Evolutionary conservation across 2,888 invertebrate species (phyloP).

Genomic region (Autographa gamma): DNA sequence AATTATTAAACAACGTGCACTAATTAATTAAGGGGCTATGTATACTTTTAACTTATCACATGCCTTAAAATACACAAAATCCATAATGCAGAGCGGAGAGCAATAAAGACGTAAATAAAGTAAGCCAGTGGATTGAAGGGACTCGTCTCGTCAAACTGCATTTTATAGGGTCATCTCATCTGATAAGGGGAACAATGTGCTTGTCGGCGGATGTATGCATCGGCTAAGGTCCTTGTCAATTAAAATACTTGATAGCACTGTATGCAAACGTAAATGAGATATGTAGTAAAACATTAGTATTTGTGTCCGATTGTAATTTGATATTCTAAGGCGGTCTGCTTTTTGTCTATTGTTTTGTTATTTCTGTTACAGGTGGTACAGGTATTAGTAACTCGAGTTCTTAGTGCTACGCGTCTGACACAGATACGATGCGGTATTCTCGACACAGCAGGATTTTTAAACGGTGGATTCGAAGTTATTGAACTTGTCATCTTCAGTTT

Average conservation of each 20-base stretch:
- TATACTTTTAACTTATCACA: constrained; percentile 35
- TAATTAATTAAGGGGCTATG: background rate
- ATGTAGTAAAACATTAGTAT: constrained; percentile 49
- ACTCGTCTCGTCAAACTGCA: constrained; percentile 64
- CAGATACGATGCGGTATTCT: background rate
- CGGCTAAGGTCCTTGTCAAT: constrained; percentile 83
- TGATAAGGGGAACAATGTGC: constrained; percentile 80
- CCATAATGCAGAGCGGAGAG: constrained; percentile 61
- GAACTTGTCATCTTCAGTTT: no score
- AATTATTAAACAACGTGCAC: no score
- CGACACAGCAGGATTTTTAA: background rate
- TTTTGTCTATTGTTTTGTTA: constrained; percentile 14
- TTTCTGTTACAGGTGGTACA: background rate
- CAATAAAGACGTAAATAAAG: constrained; percentile 61
- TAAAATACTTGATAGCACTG: constrained; percentile 75
- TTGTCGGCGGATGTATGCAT: constrained; percentile 75
- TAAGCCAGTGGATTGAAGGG: constrained; percentile 69
- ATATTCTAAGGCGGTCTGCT: constrained; percentile 31
- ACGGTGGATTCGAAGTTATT: background rate
- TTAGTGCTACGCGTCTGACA: background rate
- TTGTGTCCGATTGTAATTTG: constrained; percentile 45
- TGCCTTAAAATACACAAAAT: constrained; percentile 72
- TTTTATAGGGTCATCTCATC: constrained; percentile 80
- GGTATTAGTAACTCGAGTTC: background rate
- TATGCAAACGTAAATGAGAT: constrained; percentile 69